Percentiles rank a stretch among this genome's conserved stretches.
Evolutionary conservation across 2,888 invertebrate species (phyloP).

Genomic region (Drosophila melanosoma): DNA sequence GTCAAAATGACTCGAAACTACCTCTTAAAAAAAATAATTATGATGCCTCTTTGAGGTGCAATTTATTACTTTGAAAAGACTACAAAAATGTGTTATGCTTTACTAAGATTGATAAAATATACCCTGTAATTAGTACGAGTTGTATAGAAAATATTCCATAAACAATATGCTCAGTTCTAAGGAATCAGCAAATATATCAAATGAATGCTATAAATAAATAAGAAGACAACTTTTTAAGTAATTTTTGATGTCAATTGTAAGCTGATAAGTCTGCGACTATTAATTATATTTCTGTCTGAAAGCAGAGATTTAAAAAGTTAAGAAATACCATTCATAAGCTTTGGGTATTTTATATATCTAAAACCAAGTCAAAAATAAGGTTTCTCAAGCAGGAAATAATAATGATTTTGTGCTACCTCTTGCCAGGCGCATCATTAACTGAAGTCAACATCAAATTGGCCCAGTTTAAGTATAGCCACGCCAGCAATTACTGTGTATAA

Average conservation of each 20-base stretch:
- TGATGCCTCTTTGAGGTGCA: no score
- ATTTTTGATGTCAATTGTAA: background rate
- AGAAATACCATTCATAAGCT: background rate
- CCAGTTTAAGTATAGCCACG: background rate
- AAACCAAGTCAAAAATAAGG: background rate
- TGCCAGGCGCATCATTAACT: background rate
- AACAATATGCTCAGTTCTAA: background rate
- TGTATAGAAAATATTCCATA: background rate
- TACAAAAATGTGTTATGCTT: background rate
- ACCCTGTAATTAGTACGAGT: background rate
- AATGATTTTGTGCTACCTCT: background rate
- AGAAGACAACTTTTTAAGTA: background rate
- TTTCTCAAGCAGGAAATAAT: background rate
- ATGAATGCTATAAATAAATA: background rate
- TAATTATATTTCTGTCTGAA: background rate
- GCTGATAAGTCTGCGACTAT: background rate
- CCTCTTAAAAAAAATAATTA: background rate
- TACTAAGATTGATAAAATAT: no score
- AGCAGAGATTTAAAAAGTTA: background rate
- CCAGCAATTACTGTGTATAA: background rate
- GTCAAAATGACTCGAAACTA: background rate
- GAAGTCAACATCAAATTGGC: background rate
- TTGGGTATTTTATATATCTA: background rate
- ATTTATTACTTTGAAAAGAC: background rate
- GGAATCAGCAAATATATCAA: background rate